Conservation (phyloP, 2,113 vertebrate species). For the Probosciger aterrimus region DNA sequence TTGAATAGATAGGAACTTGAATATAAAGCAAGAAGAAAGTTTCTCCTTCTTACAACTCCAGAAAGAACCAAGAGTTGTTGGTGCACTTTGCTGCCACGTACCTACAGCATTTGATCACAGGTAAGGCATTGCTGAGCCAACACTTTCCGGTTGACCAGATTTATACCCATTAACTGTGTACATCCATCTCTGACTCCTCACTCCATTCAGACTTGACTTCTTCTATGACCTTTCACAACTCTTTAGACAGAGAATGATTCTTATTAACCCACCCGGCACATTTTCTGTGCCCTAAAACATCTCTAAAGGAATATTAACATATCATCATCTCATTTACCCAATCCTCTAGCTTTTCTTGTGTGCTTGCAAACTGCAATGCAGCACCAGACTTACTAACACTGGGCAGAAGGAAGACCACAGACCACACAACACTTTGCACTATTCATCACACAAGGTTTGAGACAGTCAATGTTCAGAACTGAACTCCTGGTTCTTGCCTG, state of each 20-base stretch:
- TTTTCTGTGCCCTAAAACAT: background rate
- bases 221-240: background rate
- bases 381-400: background rate
- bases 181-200: background rate
- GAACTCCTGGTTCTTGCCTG: background rate
- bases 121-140: background rate
- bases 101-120: background rate
- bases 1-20: background rate
- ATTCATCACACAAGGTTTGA: background rate
- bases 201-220: background rate
- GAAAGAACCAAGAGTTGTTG: background rate
- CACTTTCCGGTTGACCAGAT: background rate
- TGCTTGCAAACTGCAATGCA: background rate
- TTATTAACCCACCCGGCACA: background rate
- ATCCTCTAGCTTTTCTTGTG: background rate
- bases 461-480: background rate
- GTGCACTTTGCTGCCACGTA: background rate
- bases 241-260: background rate
- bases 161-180: background rate
- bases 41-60: background rate
- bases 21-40: background rate
- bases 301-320: background rate
- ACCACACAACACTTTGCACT: background rate
- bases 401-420: background rate
- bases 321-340: background rate